Evolutionary conservation across 2,113 vertebrate species (phyloP), one percentile per base, ranked within the genome.

Genomic region (Gymnarchus niloticus): DNA sequence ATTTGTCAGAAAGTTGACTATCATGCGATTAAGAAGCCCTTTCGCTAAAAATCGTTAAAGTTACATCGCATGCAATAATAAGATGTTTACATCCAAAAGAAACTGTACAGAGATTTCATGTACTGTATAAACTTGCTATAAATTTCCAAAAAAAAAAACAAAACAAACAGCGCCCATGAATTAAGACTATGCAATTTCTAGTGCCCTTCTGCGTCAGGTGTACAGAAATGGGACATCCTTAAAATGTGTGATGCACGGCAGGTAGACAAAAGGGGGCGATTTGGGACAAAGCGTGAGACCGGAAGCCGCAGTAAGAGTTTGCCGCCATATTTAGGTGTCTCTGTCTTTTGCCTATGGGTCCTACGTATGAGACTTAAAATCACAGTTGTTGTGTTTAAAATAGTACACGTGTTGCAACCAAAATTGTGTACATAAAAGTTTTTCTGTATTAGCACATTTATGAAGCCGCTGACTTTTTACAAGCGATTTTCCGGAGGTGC

Each of bases 301-400:
- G 44, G 48, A 51, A 81, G 9, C 49, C 23, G 10, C 77, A 28
- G 77, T 25, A 3, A 51, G 77, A 37, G 65, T 73, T 73, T 73
- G 33, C 33, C 48, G 77, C 44, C 77, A 21, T 56, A 61, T 9
- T 87, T 84, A 80, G 82, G 65, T 83, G 86, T 41, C 82, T 56
- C 10, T 28, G 19, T 1, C 19, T 37, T 57, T 81, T 84, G 52
- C 86, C 86, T 17, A 81, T 44, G 25, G 85, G 85, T 86, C 85
- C 85, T 86, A 61, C 77, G 48, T 8, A 51, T 49, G 33, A 41
- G 17, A 44, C 37, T 56, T 76, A 73, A 77, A 33, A 85, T 85
- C 48, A 23, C 33, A 37, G 19, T 56, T 33, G 48, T 85, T 85
- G 19, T 56, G 33, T 77, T 77, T 77, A 76, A 76, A 54, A 76